A percentile compares a stretch with the other conserved stretches of the same genome.
Conservation (phyloP, 2,113 vertebrate genomes). For the Speoplatyrhinus poulsoni region DNA sequence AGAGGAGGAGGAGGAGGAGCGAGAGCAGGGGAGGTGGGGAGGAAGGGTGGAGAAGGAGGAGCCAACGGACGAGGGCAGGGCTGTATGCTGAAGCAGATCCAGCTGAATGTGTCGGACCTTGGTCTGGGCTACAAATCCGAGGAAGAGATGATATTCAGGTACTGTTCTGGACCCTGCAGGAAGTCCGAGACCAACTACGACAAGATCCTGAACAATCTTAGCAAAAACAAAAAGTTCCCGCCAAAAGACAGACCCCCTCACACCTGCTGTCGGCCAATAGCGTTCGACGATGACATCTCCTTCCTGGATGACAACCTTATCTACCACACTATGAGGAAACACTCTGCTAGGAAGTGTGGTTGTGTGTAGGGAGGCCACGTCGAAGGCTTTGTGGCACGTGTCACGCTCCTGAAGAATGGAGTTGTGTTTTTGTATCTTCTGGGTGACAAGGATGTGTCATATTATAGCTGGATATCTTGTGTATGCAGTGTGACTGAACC, state of each 20-base stretch:
- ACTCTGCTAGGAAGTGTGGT: conserved; percentile 93
- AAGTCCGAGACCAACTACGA: conserved; percentile 90
- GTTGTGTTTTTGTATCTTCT: background rate
- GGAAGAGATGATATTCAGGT: conserved; percentile 92
- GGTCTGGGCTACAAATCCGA: conserved; percentile 90
- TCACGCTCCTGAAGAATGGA: conserved; percentile 1
- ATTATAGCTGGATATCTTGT: too few species aligned
- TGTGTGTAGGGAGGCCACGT: conserved; percentile 75
- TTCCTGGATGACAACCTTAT: conserved; percentile 91
- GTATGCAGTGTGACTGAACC: background rate
- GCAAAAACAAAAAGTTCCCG: conserved; percentile 81
- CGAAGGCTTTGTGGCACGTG: conserved; percentile 2
- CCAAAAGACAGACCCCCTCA: conserved; percentile 79
- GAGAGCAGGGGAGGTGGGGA: conserved; percentile 2
- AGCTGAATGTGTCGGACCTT: conserved; percentile 92
- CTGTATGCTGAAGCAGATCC: conserved; percentile 87
- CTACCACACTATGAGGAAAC: conserved; percentile 92
- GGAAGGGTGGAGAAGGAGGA: conserved; percentile 61
- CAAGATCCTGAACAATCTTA: conserved; percentile 90
- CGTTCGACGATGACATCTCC: conserved; percentile 90
- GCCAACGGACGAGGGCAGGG: conserved; percentile 74
- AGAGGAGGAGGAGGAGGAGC: conserved; percentile 70
- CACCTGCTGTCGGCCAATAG: conserved; percentile 89
- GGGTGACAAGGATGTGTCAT: background rate
- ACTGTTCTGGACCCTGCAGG: conserved; percentile 93